phyloP scores from a whole-genome alignment of 2,113 vertebrate species.

The Shinisaurus crocodilurus region DNA sequence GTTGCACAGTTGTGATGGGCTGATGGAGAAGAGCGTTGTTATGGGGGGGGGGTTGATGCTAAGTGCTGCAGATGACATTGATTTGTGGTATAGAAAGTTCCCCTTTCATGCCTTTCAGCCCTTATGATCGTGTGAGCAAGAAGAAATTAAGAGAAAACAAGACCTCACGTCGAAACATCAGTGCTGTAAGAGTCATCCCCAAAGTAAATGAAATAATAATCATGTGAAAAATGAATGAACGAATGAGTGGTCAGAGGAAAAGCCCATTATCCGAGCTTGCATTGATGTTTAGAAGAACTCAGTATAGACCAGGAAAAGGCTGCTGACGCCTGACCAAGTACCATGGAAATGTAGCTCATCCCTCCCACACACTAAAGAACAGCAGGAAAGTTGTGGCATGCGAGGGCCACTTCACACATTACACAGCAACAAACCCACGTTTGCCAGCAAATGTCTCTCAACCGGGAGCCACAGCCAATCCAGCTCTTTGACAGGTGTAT shows the following conservation, averaged over 20 bases:
- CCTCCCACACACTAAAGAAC: neutral
- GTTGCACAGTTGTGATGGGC: neutral
- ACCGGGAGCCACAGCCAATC: neutral
- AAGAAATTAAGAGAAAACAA: neutral
- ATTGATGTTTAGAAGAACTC: neutral
- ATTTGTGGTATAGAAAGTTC: neutral
- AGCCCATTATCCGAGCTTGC: neutral
- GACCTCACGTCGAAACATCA: neutral
- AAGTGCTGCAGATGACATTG: neutral
- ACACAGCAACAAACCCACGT: neutral
- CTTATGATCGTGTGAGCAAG: neutral
- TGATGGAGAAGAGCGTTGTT: neutral
- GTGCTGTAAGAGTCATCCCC: neutral
- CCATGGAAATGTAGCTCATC: neutral
- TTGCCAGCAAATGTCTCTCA: neutral
- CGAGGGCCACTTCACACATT: too few species aligned
- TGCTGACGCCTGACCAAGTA: neutral
- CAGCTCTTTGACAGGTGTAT: neutral
- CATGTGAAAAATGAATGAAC: neutral
- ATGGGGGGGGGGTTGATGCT: too few species aligned
- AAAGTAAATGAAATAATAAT: neutral
- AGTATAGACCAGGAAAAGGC: neutral
- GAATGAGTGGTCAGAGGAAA: neutral
- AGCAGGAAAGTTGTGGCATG: neutral
- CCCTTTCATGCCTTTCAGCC: neutral